A percentile compares a stretch with the other conserved stretches of the same genome.
These are phyloP conservation scores for Bombyx mandarina DNA, from an alignment of 1,140 invertebrate species.

Conservation along the genomic window DNA sequence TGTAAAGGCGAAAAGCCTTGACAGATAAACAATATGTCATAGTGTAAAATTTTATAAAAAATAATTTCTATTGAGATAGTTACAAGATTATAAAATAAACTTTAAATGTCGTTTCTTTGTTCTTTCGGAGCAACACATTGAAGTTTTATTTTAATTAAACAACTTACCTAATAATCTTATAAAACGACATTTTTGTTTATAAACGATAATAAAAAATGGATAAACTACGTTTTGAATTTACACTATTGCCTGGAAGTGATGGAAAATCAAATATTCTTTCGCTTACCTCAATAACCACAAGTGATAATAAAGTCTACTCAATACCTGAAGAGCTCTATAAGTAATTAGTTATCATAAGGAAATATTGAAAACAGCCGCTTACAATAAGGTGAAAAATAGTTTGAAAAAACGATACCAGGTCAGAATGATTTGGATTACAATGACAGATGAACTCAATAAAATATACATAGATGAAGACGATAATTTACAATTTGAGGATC, in stretches of 20 bases:
- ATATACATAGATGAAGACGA: conserved; percentile 21
- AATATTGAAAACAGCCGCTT: conserved; percentile 13
- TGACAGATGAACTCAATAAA: conserved; percentile 19
- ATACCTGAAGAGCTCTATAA: conserved; percentile 22
- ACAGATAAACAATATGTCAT: too few species aligned
- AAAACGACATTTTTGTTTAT: conserved; percentile 2
- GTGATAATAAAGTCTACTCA: conserved; percentile 15
- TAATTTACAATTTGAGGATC: conserved; percentile 22
- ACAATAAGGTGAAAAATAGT: conserved; percentile 21
- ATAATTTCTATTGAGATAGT: too few species aligned
- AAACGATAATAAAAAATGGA: conserved; percentile 12
- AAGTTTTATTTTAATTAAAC: neutral
- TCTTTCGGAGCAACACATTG: conserved; percentile 1
- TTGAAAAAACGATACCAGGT: conserved; percentile 17
- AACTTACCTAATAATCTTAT: neutral
- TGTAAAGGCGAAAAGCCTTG: too few species aligned
- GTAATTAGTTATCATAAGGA: conserved; percentile 15
- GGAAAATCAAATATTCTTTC: conserved; percentile 18
- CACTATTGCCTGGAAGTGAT: conserved; percentile 10
- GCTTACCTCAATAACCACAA: conserved; percentile 23
- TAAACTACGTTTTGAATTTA: conserved; percentile 19
- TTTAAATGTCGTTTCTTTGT: too few species aligned
- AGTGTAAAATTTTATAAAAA: too few species aligned
- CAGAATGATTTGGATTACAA: conserved; percentile 17
- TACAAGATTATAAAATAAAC: too few species aligned